Base-by-base conservation (phyloP, 2,797 vertebrate species). In the Chlorospingus flavigularis region DNA sequence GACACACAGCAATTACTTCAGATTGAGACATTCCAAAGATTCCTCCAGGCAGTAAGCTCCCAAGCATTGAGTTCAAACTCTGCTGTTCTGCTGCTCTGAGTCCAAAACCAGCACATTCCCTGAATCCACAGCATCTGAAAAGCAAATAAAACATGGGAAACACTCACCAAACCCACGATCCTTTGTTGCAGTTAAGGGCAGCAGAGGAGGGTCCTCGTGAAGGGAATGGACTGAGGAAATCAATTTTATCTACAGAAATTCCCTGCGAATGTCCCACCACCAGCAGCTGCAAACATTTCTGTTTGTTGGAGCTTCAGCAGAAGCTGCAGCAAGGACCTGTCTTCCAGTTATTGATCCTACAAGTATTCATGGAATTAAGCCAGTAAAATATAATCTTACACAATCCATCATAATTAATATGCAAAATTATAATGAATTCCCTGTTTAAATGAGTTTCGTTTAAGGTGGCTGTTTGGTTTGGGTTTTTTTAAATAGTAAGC, bases 1-100 rank as follows among this genome's bases (percentile, higher is more conserved):
- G 47, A 55, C 28, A 39, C 33, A 23, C 8, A 35, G 55, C 35
- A 40, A 42, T 35, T 40, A 25, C 39, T 55, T 48, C 66, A 65
- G 39, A 80, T 4, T 21, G 47, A 83, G 24, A 62, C 61, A 54
- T 66, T 85, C 33, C 50, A 47, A 25, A 45, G 40, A 50, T 33
- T 60, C 58, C 26, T 43, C 18, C 33, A 26, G 45, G 51, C 57
- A 65, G 61, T 11, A n/a, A 86, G 35, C 35, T 72, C 62, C 17
- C 9, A 9, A 2, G 23, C n/a, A 20, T 0, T 0, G 12, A 39
- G 37, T 24, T 51, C 18, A 33, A 61, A 65, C 45, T 24, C 74
- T 47, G 54, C 72, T 13, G 7, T 13, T 90, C 76, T 35, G 83
- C 39, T 78, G 17, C 62, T 50, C 31, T 14, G 7, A 67, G 13